Conservation (phyloP, 1,140 invertebrate genomes). For the Apis dorsata region DNA sequence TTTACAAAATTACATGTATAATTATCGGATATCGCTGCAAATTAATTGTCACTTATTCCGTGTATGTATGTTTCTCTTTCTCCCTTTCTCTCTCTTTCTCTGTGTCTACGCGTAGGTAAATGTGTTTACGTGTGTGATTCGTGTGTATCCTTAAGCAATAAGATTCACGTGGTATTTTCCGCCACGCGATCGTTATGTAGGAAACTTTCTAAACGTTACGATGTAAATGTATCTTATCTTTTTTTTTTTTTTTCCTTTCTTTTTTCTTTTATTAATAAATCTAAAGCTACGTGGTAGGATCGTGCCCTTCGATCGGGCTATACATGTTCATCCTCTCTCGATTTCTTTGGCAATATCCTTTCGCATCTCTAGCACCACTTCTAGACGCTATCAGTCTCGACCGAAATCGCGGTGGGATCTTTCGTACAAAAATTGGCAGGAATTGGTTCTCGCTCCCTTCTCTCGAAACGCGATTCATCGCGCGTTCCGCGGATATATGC, state of each 20-base stretch:
- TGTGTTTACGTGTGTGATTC: neutral
- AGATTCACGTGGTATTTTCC: conserved; percentile 26
- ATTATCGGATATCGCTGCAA: conserved; percentile 47
- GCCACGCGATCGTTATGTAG: conserved; percentile 46
- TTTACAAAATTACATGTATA: conserved; percentile 63
- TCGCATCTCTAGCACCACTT: conserved; percentile 14
- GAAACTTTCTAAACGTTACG: conserved; percentile 60
- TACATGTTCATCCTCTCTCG: neutral
- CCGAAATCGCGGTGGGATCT: conserved; percentile 27
- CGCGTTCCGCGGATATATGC: neutral
- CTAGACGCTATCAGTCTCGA: conserved; percentile 14
- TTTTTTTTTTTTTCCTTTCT: neutral
- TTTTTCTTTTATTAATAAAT: conserved; percentile 21
- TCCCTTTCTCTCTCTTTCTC: neutral
- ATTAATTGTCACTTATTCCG: conserved; percentile 21
- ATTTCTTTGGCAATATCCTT: conserved; percentile 26
- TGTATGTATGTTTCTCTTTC: neutral
- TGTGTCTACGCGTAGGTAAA: neutral
- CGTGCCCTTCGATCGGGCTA: conserved; percentile 25
- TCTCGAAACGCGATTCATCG: conserved; percentile 2
- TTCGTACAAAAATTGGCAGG: conserved; percentile 49
- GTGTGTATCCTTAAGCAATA: conserved; percentile 50
- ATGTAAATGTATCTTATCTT: conserved; percentile 44
- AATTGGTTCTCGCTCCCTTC: conserved; percentile 18
- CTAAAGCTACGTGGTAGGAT: conserved; percentile 54